Conservation (phyloP, 2,797 vertebrate species). For the Macroramphosus scolopax region DNA sequence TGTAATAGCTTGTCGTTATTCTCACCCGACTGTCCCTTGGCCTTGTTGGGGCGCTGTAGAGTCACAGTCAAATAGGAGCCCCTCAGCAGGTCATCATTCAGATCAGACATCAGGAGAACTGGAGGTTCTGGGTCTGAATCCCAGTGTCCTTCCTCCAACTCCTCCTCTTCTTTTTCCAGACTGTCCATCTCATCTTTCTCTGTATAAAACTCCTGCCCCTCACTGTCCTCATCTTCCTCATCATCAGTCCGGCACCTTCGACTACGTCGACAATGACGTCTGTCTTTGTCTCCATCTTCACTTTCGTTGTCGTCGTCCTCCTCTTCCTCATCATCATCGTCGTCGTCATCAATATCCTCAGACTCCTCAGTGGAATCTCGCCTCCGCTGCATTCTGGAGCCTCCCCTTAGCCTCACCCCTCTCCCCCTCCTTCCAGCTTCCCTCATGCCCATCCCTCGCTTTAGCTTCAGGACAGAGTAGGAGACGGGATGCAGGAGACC, state of each 20-base stretch:
- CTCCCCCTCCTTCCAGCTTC: constrained; percentile 56
- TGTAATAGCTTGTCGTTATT: neutral
- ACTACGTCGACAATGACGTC: constrained; percentile 28
- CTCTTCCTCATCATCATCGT: constrained; percentile 38
- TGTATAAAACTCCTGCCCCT: constrained; percentile 70
- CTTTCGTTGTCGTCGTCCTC: constrained; percentile 65
- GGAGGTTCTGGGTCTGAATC: constrained; percentile 90
- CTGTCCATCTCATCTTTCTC: constrained; percentile 74
- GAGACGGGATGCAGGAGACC: constrained; percentile 28
- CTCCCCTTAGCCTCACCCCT: constrained; percentile 70
- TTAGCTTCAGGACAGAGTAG: constrained; percentile 61
- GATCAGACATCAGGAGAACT: constrained; percentile 79
- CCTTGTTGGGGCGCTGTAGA: constrained; percentile 89
- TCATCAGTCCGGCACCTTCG: constrained; percentile 50
- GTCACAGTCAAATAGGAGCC: constrained; percentile 96
- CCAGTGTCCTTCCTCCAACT: constrained; percentile 87
- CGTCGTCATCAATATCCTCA: constrained; percentile 58
- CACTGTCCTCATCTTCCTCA: constrained; percentile 69
- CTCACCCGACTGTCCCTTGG: constrained; percentile 74
- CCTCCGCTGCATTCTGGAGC: constrained; percentile 75
- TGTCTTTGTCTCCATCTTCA: constrained; percentile 57
- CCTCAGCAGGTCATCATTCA: constrained; percentile 83
- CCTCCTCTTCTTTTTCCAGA: constrained; percentile 66
- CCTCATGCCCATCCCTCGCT: constrained; percentile 60
- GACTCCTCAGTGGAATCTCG: constrained; percentile 77